Percentiles rank a stretch among this genome's conserved stretches.
These are phyloP conservation scores for Pocillopora meandrina DNA, from an alignment of 92 coral and sea anemone species.

Conservation along the genomic window DNA sequence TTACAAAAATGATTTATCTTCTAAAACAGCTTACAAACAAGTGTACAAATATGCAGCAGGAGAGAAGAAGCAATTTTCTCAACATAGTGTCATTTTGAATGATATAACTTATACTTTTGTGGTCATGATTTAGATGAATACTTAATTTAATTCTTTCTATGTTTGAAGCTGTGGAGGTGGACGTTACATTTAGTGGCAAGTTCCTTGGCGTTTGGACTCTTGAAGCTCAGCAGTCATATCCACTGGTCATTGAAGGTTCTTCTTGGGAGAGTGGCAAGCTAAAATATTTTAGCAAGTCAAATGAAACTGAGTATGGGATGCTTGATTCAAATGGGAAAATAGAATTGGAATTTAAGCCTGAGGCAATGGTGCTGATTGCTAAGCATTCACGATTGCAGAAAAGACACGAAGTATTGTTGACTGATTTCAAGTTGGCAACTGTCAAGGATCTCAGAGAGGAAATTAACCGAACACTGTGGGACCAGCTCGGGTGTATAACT, in stretches of 20 bases:
- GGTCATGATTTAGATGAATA: too few relatives aligned
- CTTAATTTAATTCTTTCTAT: not conserved
- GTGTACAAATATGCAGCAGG: too few relatives aligned
- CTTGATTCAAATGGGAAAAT: not conserved
- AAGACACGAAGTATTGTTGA: not conserved
- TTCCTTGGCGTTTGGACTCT: constrained; percentile 35
- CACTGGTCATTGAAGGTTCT: constrained; percentile 21
- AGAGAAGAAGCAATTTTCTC: too few relatives aligned
- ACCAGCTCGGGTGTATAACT: not conserved
- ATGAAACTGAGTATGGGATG: not conserved
- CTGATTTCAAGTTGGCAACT: constrained; percentile 30
- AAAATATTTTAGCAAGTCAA: not conserved
- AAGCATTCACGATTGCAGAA: not conserved
- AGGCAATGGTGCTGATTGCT: not conserved
- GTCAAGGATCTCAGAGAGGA: constrained; percentile 11
- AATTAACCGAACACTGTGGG: constrained; percentile 6
- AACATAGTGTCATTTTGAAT: too few relatives aligned
- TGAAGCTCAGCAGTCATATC: constrained; percentile 2
- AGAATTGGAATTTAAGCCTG: constrained; percentile 41
- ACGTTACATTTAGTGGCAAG: constrained; percentile 35
- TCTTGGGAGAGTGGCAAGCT: constrained; percentile 32
- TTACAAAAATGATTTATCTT: too few relatives aligned
- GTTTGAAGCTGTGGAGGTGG: constrained; percentile 43
- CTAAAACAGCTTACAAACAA: too few relatives aligned
- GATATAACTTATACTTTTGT: too few relatives aligned